Evolutionary conservation across 2,888 invertebrate genomes (phyloP).

Genomic region (Pyrrhia umbra): DNA sequence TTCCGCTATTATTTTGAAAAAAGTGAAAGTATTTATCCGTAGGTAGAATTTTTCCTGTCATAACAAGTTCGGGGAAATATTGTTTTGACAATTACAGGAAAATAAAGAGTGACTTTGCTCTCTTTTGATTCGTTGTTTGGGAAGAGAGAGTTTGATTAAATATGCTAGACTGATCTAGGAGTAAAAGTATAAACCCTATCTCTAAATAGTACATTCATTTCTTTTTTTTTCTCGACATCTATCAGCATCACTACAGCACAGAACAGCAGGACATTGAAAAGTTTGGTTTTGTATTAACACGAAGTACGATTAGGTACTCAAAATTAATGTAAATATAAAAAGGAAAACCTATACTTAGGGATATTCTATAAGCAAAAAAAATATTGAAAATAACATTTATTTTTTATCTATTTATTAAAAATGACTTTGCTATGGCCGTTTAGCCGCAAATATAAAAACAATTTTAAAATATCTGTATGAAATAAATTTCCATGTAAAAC

Average conservation of each 20-base stretch:
- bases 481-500: slow-evolving; percentile 18
- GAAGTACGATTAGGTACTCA: too few species aligned
- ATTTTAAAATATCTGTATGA: slow-evolving; percentile 9
- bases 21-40: not conserved
- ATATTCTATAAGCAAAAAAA: too few species aligned
- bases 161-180: not conserved
- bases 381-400: too few species aligned
- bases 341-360: too few species aligned
- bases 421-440: not conserved
- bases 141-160: not conserved
- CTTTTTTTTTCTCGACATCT: too few species aligned
- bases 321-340: too few species aligned
- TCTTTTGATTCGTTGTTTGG: not conserved
- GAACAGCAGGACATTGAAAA: too few species aligned
- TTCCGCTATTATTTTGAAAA: not conserved
- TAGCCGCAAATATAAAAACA: slow-evolving; percentile 11
- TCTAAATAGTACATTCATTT: too few species aligned
- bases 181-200: not conserved
- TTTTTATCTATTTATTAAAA: not conserved
- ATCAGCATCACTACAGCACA: too few species aligned
- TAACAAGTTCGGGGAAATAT: not conserved
- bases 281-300: too few species aligned
- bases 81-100: not conserved
- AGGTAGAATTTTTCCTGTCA: not conserved
- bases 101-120: not conserved